Evolutionary conservation across 2,797 vertebrate genomes (phyloP).

Genomic region (Oophaga sylvatica): DNA sequence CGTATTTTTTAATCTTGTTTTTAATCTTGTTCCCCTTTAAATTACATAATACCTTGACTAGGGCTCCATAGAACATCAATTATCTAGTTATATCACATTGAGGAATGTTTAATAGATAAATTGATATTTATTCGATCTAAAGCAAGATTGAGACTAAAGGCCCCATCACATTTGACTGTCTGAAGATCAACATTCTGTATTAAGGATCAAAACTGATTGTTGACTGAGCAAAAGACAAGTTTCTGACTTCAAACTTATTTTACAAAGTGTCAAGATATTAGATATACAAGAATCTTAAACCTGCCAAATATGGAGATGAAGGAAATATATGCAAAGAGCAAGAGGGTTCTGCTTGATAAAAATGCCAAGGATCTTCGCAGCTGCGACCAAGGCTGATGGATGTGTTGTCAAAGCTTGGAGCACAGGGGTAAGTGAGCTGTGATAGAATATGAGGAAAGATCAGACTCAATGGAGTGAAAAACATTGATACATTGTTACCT

Average conservation of each 20-base stretch:
- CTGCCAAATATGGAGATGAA: constrained; percentile 37
- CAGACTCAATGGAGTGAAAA: constrained; percentile 51
- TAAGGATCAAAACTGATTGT: not conserved
- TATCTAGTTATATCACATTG: not conserved
- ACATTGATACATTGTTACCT: constrained; percentile 56
- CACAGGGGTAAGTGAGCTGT: constrained; percentile 45
- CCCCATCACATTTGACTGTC: not conserved
- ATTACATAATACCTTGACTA: not conserved
- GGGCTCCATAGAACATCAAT: not conserved
- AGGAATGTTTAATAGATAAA: not conserved
- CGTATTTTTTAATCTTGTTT: too few species aligned
- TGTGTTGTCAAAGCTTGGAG: constrained; percentile 29
- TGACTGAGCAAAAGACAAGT: not conserved
- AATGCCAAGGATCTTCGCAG: constrained; percentile 43
- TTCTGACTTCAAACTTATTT: constrained; percentile 11
- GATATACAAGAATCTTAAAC: not conserved
- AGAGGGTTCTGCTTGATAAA: constrained; percentile 12
- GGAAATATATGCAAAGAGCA: not conserved
- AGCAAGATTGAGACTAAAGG: not conserved
- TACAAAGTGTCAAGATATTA: constrained; percentile 27
- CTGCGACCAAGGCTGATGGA: constrained; percentile 48
- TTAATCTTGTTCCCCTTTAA: too few species aligned
- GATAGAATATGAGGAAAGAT: constrained; percentile 51
- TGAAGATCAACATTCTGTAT: too few species aligned
- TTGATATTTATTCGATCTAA: not conserved